These are phyloP conservation scores for Temnothorax curvispinosus DNA, from an alignment of 1,140 invertebrate genomes.

Conservation along the genomic window DNA sequence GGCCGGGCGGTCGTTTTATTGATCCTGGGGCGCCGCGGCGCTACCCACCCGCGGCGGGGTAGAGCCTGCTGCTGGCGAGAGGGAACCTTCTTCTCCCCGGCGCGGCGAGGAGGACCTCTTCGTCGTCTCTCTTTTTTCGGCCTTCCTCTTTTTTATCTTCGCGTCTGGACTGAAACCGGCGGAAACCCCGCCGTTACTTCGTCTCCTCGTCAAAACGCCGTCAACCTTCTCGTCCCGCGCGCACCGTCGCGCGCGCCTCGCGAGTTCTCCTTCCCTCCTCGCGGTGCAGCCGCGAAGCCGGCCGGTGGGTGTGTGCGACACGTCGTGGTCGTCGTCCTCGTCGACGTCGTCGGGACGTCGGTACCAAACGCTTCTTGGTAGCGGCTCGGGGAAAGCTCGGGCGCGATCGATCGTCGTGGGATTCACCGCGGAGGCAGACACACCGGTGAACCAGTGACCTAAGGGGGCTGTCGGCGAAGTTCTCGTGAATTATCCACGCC, in stretches of 20 bases:
- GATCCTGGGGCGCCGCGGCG: slow-evolving; percentile 85
- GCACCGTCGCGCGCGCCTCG: background rate
- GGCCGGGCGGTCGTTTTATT: slow-evolving; percentile 85
- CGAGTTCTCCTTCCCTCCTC: background rate
- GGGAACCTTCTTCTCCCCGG: slow-evolving; percentile 52
- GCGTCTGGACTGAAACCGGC: background rate
- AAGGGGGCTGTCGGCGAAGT: background rate
- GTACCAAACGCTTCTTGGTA: slow-evolving; percentile 43
- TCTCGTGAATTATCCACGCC: background rate
- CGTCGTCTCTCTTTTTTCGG: slow-evolving; percentile 30
- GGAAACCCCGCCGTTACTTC: background rate
- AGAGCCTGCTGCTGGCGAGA: slow-evolving; percentile 69
- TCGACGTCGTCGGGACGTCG: slow-evolving; percentile 38
- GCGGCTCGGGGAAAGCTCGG: background rate
- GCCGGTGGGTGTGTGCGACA: slow-evolving; percentile 36
- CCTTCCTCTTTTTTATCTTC: slow-evolving; percentile 14
- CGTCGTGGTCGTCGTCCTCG: slow-evolving; percentile 27
- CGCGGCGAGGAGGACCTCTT: slow-evolving; percentile 38
- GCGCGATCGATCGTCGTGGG: slow-evolving; percentile 22
- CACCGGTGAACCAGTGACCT: slow-evolving; percentile 28
- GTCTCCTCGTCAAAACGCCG: background rate
- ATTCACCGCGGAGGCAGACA: background rate
- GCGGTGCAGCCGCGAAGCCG: slow-evolving; percentile 8
- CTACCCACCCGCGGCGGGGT: slow-evolving; percentile 83
- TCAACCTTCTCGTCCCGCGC: background rate